Conservation (phyloP, 2,113 vertebrate genomes). For the Notothenia coriiceps region DNA sequence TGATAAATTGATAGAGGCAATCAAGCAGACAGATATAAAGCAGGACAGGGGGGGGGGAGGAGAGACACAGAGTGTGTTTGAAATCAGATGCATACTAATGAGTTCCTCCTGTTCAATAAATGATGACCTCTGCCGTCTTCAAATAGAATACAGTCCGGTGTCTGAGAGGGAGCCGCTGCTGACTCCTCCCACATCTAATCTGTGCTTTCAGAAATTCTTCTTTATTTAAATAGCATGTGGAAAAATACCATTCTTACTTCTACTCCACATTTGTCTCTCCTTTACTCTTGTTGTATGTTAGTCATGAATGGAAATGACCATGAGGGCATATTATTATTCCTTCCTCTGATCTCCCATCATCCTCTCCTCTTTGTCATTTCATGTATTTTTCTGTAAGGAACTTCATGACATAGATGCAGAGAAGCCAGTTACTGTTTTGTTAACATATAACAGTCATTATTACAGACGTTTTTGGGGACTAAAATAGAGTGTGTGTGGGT, state of each 20-base stretch:
- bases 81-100: constrained; percentile 80
- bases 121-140: constrained; percentile 77
- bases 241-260: constrained; percentile 12
- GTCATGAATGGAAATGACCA: not conserved
- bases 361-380: constrained; percentile 28
- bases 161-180: constrained; percentile 49
- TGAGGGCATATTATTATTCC: constrained; percentile 13
- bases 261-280: not conserved
- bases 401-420: constrained; percentile 8
- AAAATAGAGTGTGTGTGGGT: constrained; percentile 27
- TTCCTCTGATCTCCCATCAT: constrained; percentile 35
- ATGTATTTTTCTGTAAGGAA: constrained; percentile 3
- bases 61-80: constrained; percentile 60
- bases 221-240: not conserved
- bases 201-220: constrained; percentile 8
- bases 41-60: constrained; percentile 53
- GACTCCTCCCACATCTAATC: constrained; percentile 42
- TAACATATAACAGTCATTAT: constrained; percentile 37
- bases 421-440: constrained; percentile 30
- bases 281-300: constrained; percentile 17
- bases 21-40: constrained; percentile 68
- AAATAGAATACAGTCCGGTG: constrained; percentile 68
- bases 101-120: constrained; percentile 78
- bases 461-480: not conserved
- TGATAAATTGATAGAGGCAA: constrained; percentile 66